Base-by-base conservation (phyloP, 2,888 invertebrate species). In the Mycogona germanica region DNA sequence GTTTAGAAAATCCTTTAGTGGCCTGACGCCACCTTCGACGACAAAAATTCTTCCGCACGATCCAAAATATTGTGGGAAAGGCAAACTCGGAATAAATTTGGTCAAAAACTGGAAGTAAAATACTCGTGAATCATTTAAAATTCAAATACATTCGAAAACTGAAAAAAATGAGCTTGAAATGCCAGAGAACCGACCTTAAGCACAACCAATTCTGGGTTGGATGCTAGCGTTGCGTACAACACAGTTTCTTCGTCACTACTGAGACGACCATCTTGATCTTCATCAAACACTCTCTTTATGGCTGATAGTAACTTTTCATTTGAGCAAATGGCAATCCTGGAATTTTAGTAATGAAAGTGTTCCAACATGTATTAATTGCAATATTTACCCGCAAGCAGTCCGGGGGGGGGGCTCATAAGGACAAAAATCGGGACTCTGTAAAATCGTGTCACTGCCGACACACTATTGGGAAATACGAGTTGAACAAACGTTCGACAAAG, bases 31-130 rank as follows among this genome's bases (percentile, higher is more conserved):
- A 23, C 57, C 56, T 53, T 60, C 59, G 9, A 57, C 30, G n/a
- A 60, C 47, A 23, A 56, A 55, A 21, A 58, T 49, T 2, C 60
- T 48, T 14, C 60, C 60, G 53, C 60, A 60, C 3, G 59, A 55
- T 7, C 60, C 60, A 32, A 49, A 48, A 38, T 58, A 55, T 29
- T 58, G 58, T 25, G 60, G 60, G 45, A 59, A 55, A n/a, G 60
- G 60, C 51, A 59, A 44, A 32, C 55, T 60, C 46, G 57, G 57
- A 21, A 49, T 47, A 23, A 53, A 42, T 37, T 55, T 59, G 6
- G 55, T 55, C 41, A 59, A 55, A 32, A 60, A 56, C 60, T 60
- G 41, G 51, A 56, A 45, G 21, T 28, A 29, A 49, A 41, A 19
- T 35, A 35, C 35, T 35, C 35, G 35, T 12, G 12, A 35, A 35